Evolutionary conservation across 1,140 invertebrate genomes (phyloP), one percentile per base, ranked within the genome.

Genomic region (Microplitis demolitor): DNA sequence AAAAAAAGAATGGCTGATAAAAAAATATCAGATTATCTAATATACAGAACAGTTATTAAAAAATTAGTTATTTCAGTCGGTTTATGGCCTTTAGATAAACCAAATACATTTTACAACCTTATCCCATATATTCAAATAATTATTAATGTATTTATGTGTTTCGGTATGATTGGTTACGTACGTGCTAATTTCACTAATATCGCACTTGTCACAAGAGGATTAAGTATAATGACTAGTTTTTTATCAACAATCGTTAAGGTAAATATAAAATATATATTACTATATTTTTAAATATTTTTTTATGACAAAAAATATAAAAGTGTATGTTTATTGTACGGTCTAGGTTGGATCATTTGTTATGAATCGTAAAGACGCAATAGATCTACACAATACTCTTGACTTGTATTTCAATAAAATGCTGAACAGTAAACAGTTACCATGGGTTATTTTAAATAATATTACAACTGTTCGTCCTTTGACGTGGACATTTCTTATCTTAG

Each of bases 361-460:
- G 4, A 37, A 76, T 39, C 56, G 74, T 13, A 61, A 68, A 6
- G 45, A 69, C 37, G 24, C 69, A 1, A 3, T 58, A 4, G 62
- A 70, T 16, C 56, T 76, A 4, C 63, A 73, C 39, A 51, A 62
- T 24, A 62, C 56, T n/a, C 66, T 76, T 13, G 71, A 76, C 11
- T 16, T 9, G 4, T 34, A 66, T 13, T 73, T 73, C 31, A 50
- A 50, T 2, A 50, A 73, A 9, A 31, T 62, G 45, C 14, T 71
- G 2, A 35, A 24, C 6, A 50, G 71, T 8, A 4, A n/a, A 45
- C 34, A 70, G 39, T 11, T 71, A 24, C 53, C 39, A 58, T 34
- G 45, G 6, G 11, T 68, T 1, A 33, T 76, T 9, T 37, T 76
- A 6, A 67, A 63, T 0, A 33, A 70, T 1, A 14, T 73, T 1